phyloP scores from a whole-genome alignment of 2,888 invertebrate species.

The Syrphus vitripennis region DNA sequence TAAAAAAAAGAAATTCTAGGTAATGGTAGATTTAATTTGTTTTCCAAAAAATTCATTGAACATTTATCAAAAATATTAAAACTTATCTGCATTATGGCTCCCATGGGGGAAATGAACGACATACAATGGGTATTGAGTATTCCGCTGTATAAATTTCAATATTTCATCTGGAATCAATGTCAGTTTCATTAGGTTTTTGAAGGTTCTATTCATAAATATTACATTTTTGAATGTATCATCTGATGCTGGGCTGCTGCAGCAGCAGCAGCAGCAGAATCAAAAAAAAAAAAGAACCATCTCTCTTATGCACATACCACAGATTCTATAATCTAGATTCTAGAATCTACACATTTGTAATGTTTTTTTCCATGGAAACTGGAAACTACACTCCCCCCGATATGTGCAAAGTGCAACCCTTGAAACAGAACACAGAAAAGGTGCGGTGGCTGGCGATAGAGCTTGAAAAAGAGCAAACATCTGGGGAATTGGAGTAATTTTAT shows the following conservation, averaged over 20 bases:
- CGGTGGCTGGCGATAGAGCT: neutral
- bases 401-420: neutral
- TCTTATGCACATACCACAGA: neutral
- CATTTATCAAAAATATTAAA: constrained; percentile 5
- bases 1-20: neutral
- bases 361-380: neutral
- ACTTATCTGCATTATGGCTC: neutral
- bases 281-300: neutral
- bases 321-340: neutral
- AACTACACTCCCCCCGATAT: neutral
- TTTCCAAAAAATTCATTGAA: neutral
- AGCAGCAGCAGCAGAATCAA: neutral
- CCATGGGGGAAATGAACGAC: neutral
- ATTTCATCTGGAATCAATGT: constrained; percentile 2
- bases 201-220: constrained; percentile 19
- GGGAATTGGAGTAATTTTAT: constrained; percentile 29
- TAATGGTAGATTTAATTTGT: neutral
- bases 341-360: constrained; percentile 16
- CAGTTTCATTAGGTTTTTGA: neutral
- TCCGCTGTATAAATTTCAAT: neutral
- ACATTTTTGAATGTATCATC: neutral
- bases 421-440: neutral
- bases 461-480: constrained; percentile 21
- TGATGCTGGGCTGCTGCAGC: neutral
- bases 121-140: too few relatives aligned